Percentiles rank a stretch among this genome's conserved stretches.
phyloP scores from a whole-genome alignment of 2,888 invertebrate species.

The Drosophila emarginata region DNA sequence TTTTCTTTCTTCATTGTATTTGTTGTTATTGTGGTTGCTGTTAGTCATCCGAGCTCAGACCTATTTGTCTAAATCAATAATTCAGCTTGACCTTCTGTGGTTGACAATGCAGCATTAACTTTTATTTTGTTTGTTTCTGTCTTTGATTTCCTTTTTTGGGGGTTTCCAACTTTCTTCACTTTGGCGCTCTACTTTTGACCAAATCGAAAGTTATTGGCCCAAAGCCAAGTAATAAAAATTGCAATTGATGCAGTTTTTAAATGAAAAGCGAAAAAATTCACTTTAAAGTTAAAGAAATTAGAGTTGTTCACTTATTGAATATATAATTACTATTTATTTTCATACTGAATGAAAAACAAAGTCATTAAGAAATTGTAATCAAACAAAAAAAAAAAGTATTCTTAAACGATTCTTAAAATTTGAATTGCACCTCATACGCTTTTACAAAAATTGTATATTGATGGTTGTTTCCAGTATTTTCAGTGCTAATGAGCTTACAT shows the following conservation, averaged over 20 bases:
- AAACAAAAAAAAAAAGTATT: too few relatives aligned
- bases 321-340: too few relatives aligned
- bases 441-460: too few relatives aligned
- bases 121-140: constrained; percentile 22
- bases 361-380: too few relatives aligned
- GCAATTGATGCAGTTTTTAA: not conserved
- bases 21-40: not conserved
- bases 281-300: not conserved
- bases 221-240: not conserved
- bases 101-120: constrained; percentile 42
- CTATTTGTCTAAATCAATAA: constrained; percentile 44
- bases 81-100: constrained; percentile 51
- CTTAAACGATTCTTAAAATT: too few relatives aligned
- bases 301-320: not conserved
- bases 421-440: too few relatives aligned
- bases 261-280: not conserved
- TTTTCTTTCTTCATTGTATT: not conserved
- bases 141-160: constrained; percentile 2
- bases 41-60: constrained; percentile 2
- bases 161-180: not conserved
- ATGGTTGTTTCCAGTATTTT: not conserved
- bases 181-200: constrained; percentile 6
- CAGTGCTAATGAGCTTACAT: constrained; percentile 1
- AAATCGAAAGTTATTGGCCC: constrained; percentile 19
- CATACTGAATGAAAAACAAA: too few relatives aligned